Conservation (phyloP, 2,113 vertebrate genomes). For the Pituophis catenifer region DNA sequence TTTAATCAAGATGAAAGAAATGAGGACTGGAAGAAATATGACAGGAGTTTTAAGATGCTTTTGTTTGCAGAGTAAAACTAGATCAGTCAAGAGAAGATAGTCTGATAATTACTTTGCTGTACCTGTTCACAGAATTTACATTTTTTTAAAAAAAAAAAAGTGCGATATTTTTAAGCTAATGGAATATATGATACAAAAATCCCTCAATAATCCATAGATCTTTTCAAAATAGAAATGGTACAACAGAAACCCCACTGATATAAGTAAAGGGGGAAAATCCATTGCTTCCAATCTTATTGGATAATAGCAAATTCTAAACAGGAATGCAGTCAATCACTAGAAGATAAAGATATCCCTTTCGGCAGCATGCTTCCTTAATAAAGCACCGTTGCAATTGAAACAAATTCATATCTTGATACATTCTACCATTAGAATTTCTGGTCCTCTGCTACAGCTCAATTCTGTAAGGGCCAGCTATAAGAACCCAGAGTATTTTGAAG, state of each 20-base stretch:
- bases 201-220: constrained; percentile 39
- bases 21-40: not conserved
- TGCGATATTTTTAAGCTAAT: constrained; percentile 10
- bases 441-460: constrained; percentile 26
- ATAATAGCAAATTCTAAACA: constrained; percentile 47
- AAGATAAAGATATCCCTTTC: constrained; percentile 53
- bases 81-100: not conserved
- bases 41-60: not conserved
- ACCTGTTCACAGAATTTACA: not conserved
- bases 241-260: constrained; percentile 38
- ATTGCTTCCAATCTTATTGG: constrained; percentile 46
- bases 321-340: constrained; percentile 49
- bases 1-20: not conserved
- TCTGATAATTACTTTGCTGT: not conserved
- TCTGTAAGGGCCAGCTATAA: constrained; percentile 7
- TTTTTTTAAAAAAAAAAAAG: not conserved
- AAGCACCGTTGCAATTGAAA: constrained; percentile 42
- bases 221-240: constrained; percentile 46
- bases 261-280: not conserved
- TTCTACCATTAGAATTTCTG: constrained; percentile 50
- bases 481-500: constrained; percentile 18
- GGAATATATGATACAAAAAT: not conserved
- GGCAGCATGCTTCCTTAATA: constrained; percentile 45
- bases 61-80: not conserved
- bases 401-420: constrained; percentile 49